Base-by-base conservation (phyloP, 35 echinoderm and acorn worm species). In the Apostichopus californicus region DNA sequence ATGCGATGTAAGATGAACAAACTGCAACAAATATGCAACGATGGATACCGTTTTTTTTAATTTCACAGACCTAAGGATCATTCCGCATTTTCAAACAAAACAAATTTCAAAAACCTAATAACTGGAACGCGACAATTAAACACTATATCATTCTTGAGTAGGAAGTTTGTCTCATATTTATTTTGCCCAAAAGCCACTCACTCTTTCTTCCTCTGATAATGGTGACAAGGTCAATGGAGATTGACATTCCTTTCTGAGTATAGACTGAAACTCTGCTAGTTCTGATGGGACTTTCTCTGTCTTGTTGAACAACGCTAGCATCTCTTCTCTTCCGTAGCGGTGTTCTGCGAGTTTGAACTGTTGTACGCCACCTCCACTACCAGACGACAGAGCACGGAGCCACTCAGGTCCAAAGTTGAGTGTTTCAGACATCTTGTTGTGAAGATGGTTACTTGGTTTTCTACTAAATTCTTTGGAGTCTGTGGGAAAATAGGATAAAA, bases 321-420 rank as follows among this genome's bases (percentile, higher is more conserved):
- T 96, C 88, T 98, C 97, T 64, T 99, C 97, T 21, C 95, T 73
- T 8, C 97, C 97, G 56, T 99, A 99, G 61, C 97, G 95, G 80
- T 96, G 95, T 85, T 99, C 97, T 56, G 97, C 97, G 8, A 99
- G 92, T 77, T 99, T 99, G 89, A 96, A 99, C 92, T 99, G 97
- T 58, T 85, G 77, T 17, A 94, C 75, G 11, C 90, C 79, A 59
- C 78, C 86, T 28, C 87, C 82, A 24, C 94, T 94, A 25, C 97
- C 97, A 55, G 90, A 64, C 26, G 97, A 99, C 77, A 99, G 92
- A 63, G 95, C 95, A 79, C 97, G 88, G 17, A 99, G 93, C 95
- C 97, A 99, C 78, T 99, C 93, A 28, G 97, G 97, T 88, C 97
- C 97, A 87, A 99, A 99, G 88, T 94, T 99, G 79, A 99, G 86